phyloP scores from a whole-genome alignment of 2,797 vertebrate species.

The Leuciscus waleckii region DNA sequence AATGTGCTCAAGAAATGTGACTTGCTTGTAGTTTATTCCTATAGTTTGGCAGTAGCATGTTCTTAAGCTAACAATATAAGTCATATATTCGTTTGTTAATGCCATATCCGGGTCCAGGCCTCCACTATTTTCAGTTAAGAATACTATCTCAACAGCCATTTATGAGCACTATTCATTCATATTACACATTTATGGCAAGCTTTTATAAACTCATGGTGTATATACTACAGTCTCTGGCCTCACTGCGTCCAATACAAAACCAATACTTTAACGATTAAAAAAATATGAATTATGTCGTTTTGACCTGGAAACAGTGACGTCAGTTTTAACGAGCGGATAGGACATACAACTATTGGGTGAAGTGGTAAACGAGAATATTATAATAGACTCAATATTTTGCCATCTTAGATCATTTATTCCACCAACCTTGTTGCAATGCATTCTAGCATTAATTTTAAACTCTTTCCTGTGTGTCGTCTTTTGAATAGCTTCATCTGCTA shows the following conservation, averaged over 20 bases:
- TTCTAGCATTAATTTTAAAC: not conserved
- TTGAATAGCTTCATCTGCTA: not conserved
- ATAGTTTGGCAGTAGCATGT: not conserved
- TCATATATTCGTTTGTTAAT: not conserved
- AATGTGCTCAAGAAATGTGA: not conserved
- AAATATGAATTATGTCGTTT: too few relatives aligned
- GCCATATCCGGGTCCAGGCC: not conserved
- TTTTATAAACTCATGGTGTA: not conserved
- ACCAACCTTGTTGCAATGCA: not conserved
- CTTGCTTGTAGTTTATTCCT: not conserved
- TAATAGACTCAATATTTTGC: not conserved
- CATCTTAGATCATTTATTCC: not conserved
- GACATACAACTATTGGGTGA: not conserved
- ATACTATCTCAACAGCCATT: not conserved
- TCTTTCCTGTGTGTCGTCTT: not conserved
- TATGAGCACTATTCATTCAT: not conserved
- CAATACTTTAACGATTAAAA: too few relatives aligned
- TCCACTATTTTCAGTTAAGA: not conserved
- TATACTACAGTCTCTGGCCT: not conserved
- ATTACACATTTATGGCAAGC: not conserved
- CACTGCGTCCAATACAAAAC: too few relatives aligned
- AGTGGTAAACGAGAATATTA: not conserved
- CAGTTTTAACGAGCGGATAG: not conserved
- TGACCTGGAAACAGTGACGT: not conserved
- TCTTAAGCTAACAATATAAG: not conserved